A percentile compares a stretch with the other conserved stretches of the same genome.
Conservation (phyloP, 1,140 invertebrate genomes). For the Drosophila mayri region DNA sequence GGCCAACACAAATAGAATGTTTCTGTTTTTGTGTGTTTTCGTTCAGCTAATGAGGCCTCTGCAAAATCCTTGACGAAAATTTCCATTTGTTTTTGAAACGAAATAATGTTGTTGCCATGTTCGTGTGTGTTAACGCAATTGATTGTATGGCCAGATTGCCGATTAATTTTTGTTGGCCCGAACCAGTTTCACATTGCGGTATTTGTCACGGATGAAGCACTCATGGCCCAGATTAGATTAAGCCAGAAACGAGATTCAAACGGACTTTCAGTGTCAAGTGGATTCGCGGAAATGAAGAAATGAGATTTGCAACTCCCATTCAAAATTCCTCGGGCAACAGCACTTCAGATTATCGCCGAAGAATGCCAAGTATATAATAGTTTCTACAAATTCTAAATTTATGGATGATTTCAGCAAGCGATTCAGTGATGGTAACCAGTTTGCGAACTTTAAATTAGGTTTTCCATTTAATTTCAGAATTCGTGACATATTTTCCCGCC, state of each 20-base stretch:
- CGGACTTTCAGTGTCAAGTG: background rate
- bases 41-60: conserved; percentile 23
- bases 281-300: conserved; percentile 2
- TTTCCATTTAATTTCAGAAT: background rate
- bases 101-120: conserved; percentile 19
- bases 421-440: background rate
- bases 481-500: background rate
- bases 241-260: background rate
- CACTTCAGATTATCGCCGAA: background rate
- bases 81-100: conserved; percentile 26
- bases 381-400: background rate
- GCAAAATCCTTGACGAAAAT: conserved; percentile 30
- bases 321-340: background rate
- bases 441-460: background rate
- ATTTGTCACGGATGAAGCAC: background rate
- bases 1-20: conserved; percentile 32
- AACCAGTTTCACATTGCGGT: conserved; percentile 19
- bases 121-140: background rate
- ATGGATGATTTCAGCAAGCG: background rate
- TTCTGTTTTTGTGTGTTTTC: conserved; percentile 5
- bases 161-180: conserved; percentile 9
- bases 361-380: background rate
- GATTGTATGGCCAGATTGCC: conserved; percentile 1
- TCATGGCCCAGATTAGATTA: conserved; percentile 25
- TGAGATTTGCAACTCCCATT: conserved; percentile 6